Percentiles rank a stretch among this genome's conserved stretches.
These are phyloP conservation scores for Agrilus cyanescens DNA, from an alignment of 2,888 invertebrate species.

Conservation along the genomic window DNA sequence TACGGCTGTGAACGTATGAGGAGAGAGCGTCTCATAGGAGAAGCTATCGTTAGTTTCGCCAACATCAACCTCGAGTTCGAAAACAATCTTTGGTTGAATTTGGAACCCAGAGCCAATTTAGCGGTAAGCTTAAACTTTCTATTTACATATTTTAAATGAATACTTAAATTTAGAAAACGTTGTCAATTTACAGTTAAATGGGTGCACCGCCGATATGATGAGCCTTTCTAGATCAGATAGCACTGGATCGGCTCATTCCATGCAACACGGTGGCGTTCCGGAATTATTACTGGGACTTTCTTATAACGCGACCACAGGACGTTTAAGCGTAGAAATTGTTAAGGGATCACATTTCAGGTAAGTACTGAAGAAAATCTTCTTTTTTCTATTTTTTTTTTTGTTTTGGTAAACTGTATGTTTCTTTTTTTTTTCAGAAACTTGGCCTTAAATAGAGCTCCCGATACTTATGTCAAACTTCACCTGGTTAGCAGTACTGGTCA, in stretches of 20 bases:
- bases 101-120: slow-evolving; percentile 58
- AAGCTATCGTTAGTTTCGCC: slow-evolving; percentile 81
- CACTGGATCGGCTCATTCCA: slow-evolving; percentile 86
- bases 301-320: slow-evolving; percentile 87
- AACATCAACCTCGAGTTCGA: slow-evolving; percentile 82
- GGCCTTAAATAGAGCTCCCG: slow-evolving; percentile 70
- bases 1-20: slow-evolving; percentile 91
- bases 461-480: slow-evolving; percentile 88
- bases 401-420: not conserved
- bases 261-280: slow-evolving; percentile 81
- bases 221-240: slow-evolving; percentile 86
- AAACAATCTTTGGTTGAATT: slow-evolving; percentile 79
- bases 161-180: slow-evolving; percentile 1
- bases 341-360: slow-evolving; percentile 61
- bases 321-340: slow-evolving; percentile 82
- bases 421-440: slow-evolving; percentile 47
- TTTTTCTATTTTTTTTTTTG: no score
- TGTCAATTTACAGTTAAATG: slow-evolving; percentile 35
- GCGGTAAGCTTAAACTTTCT: no score
- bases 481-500: slow-evolving; percentile 86
- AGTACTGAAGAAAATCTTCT: slow-evolving; percentile 1
- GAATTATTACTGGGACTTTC: slow-evolving; percentile 80
- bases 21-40: slow-evolving; percentile 82
- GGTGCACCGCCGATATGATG: slow-evolving; percentile 48
- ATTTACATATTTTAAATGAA: no score